Conservation (phyloP, 2,888 invertebrate genomes). For the Drosophila maculinotata region DNA sequence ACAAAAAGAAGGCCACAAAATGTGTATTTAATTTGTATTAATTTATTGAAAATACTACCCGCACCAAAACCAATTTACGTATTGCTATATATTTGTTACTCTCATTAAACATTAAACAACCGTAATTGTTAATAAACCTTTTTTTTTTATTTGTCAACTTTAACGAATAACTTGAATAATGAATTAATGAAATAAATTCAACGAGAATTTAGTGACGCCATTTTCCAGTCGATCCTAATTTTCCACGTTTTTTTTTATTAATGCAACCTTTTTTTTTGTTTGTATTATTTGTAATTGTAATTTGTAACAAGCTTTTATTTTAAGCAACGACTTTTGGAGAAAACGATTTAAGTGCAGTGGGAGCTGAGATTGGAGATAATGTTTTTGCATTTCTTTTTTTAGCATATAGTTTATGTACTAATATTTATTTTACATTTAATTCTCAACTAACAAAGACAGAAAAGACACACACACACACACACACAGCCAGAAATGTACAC, state of each 20-base stretch:
- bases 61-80: conserved; percentile 69
- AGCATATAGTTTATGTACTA: conserved; percentile 64
- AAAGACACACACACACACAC: conserved; percentile 32
- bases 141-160: conserved; percentile 5
- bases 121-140: conserved; percentile 9
- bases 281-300: conserved; percentile 20
- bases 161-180: conserved; percentile 1
- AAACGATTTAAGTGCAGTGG: conserved; percentile 46
- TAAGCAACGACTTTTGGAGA: conserved; percentile 30
- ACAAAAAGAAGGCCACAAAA: conserved; percentile 64
- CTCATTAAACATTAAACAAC: conserved; percentile 27
- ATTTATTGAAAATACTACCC: conserved; percentile 59
- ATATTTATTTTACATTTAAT: conserved; percentile 73
- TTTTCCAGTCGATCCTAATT: conserved; percentile 22
- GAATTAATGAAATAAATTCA: conserved; percentile 4
- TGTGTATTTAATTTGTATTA: conserved; percentile 77
- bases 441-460: conserved; percentile 51
- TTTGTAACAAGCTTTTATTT: conserved; percentile 14
- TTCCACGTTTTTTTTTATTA: neutral
- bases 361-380: conserved; percentile 49
- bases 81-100: conserved; percentile 52
- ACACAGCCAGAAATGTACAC: conserved; percentile 31
- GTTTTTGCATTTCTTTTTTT: conserved; percentile 67
- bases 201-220: conserved; percentile 24
- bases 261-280: conserved; percentile 25